Evolutionary conservation across 2,888 invertebrate species (phyloP).

Genomic region (Hyalella azteca): DNA sequence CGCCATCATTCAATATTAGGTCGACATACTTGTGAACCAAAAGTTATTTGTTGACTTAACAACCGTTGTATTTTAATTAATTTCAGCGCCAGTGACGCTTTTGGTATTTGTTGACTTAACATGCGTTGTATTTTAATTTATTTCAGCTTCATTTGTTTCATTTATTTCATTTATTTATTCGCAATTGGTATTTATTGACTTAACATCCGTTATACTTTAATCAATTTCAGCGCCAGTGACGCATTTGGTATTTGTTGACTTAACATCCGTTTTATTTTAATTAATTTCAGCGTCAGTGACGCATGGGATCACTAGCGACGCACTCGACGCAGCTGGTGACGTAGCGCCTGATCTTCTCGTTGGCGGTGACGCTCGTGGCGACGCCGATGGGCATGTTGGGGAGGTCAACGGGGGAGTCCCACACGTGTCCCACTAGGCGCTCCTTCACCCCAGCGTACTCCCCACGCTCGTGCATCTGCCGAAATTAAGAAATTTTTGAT

Average conservation of each 20-base stretch:
- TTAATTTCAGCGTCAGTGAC: too few relatives aligned
- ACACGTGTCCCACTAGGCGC: slow-evolving; percentile 10
- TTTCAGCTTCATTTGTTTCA: too few relatives aligned
- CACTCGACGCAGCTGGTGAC: slow-evolving; percentile 29
- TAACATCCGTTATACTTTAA: neutral
- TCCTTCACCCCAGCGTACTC: neutral
- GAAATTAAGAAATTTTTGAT: neutral
- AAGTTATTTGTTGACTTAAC: neutral
- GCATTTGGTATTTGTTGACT: too few relatives aligned
- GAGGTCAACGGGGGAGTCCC: slow-evolving; percentile 34
- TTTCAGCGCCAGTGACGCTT: too few relatives aligned
- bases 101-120: too few relatives aligned
- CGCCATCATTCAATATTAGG: too few relatives aligned
- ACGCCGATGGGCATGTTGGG: neutral
- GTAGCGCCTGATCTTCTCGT: neutral
- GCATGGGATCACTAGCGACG: too few relatives aligned
- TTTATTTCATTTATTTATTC: neutral
- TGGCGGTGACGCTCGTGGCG: slow-evolving; percentile 3
- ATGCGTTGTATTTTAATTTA: too few relatives aligned
- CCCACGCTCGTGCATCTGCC: neutral
- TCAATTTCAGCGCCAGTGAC: too few relatives aligned
- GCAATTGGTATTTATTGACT: neutral
- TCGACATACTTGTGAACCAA: too few relatives aligned
- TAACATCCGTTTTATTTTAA: too few relatives aligned
- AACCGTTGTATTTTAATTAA: neutral